Conservation (phyloP, 2,113 vertebrate species). For the Maccullochella peelii region DNA sequence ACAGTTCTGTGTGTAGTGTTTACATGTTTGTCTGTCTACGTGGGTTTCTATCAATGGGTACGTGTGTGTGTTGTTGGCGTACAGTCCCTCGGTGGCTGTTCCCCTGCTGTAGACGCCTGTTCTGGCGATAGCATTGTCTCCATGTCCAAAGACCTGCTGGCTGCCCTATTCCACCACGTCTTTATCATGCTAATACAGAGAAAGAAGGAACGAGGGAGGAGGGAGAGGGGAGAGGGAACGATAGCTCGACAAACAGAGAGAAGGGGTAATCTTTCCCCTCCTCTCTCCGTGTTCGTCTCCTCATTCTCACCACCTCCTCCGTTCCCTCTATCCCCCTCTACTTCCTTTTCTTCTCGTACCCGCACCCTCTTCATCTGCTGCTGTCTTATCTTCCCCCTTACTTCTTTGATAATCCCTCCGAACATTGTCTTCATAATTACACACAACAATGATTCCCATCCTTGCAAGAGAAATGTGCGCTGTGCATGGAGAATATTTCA, state of each 20-base stretch:
- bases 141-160: constrained; percentile 82
- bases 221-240: constrained; percentile 79
- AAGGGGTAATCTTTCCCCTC: constrained; percentile 73
- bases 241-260: constrained; percentile 70
- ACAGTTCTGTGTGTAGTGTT: constrained; percentile 50
- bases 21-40: constrained; percentile 68
- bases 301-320: constrained; percentile 63
- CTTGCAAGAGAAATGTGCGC: constrained; percentile 74
- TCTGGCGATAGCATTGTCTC: constrained; percentile 82
- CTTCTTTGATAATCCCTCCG: constrained; percentile 83
- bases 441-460: constrained; percentile 83
- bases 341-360: constrained; percentile 74
- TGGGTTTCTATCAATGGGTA: constrained; percentile 59
- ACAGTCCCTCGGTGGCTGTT: constrained; percentile 67
- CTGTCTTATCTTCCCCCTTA: constrained; percentile 79
- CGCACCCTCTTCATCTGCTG: constrained; percentile 78
- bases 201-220: constrained; percentile 68
- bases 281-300: constrained; percentile 57
- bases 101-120: constrained; percentile 73
- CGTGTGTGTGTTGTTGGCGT: constrained; percentile 35
- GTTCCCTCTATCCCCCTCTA: constrained; percentile 62
- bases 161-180: constrained; percentile 80
- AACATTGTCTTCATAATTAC: constrained; percentile 85
- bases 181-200: constrained; percentile 83
- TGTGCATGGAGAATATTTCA: constrained; percentile 74